Conservation (phyloP, 2,113 vertebrate species). For the Upupa epops region DNA sequence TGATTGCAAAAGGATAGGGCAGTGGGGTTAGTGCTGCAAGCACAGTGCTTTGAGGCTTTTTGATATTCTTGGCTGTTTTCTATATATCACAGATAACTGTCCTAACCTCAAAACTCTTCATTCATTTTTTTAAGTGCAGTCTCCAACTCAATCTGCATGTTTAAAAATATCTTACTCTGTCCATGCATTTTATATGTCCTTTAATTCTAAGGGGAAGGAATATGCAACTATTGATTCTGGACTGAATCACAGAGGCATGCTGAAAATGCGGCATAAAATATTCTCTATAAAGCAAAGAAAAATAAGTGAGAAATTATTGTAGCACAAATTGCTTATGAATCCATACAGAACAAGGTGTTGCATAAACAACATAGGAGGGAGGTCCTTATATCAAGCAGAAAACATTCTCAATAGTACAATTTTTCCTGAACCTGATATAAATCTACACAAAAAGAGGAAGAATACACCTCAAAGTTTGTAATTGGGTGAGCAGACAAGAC, state of each 20-base stretch:
- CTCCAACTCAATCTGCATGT: constrained; percentile 25
- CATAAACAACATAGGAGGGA: not conserved
- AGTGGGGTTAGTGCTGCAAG: not conserved
- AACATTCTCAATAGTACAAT: not conserved
- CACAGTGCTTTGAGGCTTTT: not conserved
- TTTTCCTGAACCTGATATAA: not conserved
- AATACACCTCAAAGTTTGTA: not conserved
- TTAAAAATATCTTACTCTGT: constrained; percentile 28
- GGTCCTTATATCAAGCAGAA: not conserved
- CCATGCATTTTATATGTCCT: constrained; percentile 30
- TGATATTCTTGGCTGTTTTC: not conserved
- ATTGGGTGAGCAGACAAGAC: not conserved
- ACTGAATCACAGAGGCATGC: not conserved
- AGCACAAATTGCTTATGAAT: constrained; percentile 38
- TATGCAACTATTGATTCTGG: constrained; percentile 20
- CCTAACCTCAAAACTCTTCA: not conserved
- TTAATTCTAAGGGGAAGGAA: not conserved
- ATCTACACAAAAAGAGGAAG: not conserved
- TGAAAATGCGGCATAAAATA: constrained; percentile 38
- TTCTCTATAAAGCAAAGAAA: constrained; percentile 25
- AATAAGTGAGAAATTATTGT: not conserved
- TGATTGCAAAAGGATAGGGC: not conserved
- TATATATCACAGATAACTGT: not conserved
- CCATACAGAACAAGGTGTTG: not conserved
- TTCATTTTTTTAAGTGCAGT: not conserved